Evolutionary conservation across 92 coral and sea anemone genomes (phyloP), one percentile per base, ranked within the genome.

Genomic region (Heliopora coerulea): DNA sequence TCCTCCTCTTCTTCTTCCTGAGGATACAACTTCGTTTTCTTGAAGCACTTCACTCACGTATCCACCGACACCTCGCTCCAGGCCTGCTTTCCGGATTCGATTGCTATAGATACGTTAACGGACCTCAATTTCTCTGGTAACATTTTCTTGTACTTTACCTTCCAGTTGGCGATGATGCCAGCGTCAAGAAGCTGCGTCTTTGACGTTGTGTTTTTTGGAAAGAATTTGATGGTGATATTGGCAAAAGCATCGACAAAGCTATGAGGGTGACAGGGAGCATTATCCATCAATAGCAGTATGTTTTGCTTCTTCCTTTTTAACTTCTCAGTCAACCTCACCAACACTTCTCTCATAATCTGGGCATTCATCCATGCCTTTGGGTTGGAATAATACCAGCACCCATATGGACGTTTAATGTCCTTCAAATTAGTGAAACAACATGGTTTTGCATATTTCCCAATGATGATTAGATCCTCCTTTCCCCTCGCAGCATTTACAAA

Each of bases 141-240:
- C 68, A 31, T 35, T 74, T 73, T 82, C 86, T 77, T 69, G 56
- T 78, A 82, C 54, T 82, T 82, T 28, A 78, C 83, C 73, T 86
- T 86, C 81, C 89, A 85, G 76, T 77, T 76, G 12, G 85, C 68
- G 59, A 84, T 84, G 73, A 84, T 84, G 44, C 88, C 83, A 56
- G 82, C 75, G 26, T 82, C 82, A 35, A 82, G 78, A n/a, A 70
- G 85, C 68, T 81, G 80, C 7, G 78, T 82, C 72, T 75, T 78
- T 33, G 84, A 80, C 50, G 81, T 79, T 74, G 81, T 75, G 73
- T 80, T 85, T 30, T 76, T 86, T 34, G 87, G 85, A 11, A 81
- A 76, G 66, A 84, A 85, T 72, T 69, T 78, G 59, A 70, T 39
- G 19, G 57, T 77, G 62, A 85, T 77, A 56, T 80, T 84, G 39